phyloP scores from a whole-genome alignment of 2,888 invertebrate genomes.

The Drosophila leonis region DNA sequence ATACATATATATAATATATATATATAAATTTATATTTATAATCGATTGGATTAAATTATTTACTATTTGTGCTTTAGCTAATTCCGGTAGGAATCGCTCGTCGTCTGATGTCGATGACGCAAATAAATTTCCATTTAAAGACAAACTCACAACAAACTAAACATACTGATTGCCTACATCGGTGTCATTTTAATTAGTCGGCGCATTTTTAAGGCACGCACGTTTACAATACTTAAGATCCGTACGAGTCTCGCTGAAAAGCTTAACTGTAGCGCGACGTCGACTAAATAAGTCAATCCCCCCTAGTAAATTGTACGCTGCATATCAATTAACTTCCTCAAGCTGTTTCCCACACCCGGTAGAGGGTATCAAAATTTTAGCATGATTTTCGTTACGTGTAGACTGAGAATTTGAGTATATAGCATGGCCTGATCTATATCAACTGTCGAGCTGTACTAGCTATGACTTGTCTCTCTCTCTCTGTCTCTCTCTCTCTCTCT shows the following conservation, averaged over 20 bases:
- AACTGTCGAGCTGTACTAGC: background rate
- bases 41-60: constrained; percentile 16
- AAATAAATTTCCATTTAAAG: constrained; percentile 19
- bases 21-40: constrained; percentile 13
- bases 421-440: background rate
- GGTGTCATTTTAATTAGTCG: constrained; percentile 42
- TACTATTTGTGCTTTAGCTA: background rate
- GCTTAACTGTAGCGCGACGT: constrained; percentile 46
- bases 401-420: background rate
- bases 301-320: constrained; percentile 32
- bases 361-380: background rate
- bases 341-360: constrained; percentile 16
- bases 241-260: constrained; percentile 14
- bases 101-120: constrained; percentile 15
- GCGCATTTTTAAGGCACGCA: constrained; percentile 55
- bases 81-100: constrained; percentile 8
- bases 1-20: background rate
- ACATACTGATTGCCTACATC: constrained; percentile 35
- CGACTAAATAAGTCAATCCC: constrained; percentile 49
- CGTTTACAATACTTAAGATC: constrained; percentile 19
- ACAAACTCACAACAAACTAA: constrained; percentile 15
- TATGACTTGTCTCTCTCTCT: background rate
- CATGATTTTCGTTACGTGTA: too few species aligned
- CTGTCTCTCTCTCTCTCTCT: too few species aligned
- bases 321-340: constrained; percentile 76